Evolutionary conservation across 2,888 invertebrate genomes (phyloP).

Genomic region (Zaprionus obscuricornis): DNA sequence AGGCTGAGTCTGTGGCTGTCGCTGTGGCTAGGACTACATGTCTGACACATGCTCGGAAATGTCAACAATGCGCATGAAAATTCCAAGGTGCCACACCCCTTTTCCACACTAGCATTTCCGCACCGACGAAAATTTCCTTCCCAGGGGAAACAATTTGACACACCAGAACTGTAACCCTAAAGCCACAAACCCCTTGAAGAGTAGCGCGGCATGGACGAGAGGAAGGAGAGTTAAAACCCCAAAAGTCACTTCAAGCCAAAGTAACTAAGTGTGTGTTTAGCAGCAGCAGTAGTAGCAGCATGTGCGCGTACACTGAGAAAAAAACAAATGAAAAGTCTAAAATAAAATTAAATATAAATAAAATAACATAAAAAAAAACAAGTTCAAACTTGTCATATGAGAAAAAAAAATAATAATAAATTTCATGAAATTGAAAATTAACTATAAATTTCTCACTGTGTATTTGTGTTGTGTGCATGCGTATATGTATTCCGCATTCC

Average conservation of each 20-base stretch:
- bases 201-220: too few relatives aligned
- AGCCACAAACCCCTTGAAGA: too few relatives aligned
- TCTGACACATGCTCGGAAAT: conserved; percentile 79
- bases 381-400: too few relatives aligned
- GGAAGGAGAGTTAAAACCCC: conserved; percentile 44
- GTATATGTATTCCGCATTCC: conserved; percentile 48
- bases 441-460: too few relatives aligned
- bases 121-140: conserved; percentile 72
- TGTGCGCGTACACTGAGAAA: too few relatives aligned
- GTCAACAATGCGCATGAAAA: conserved; percentile 81
- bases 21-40: conserved; percentile 21
- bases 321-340: too few relatives aligned
- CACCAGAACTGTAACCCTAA: conserved; percentile 42
- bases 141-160: conserved; percentile 81
- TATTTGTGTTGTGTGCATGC: conserved; percentile 27
- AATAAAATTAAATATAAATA: too few relatives aligned
- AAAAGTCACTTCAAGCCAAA: conserved; percentile 57
- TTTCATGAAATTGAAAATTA: too few relatives aligned
- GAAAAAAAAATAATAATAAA: too few relatives aligned
- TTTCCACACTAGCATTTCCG: conserved; percentile 56
- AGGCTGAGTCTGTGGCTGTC: conserved; percentile 21
- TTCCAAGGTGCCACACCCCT: conserved; percentile 65
- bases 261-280: conserved; percentile 53
- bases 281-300: too few relatives aligned
- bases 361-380: too few relatives aligned